phyloP scores from a whole-genome alignment of 1,140 invertebrate genomes.

The Bombyx mori region DNA sequence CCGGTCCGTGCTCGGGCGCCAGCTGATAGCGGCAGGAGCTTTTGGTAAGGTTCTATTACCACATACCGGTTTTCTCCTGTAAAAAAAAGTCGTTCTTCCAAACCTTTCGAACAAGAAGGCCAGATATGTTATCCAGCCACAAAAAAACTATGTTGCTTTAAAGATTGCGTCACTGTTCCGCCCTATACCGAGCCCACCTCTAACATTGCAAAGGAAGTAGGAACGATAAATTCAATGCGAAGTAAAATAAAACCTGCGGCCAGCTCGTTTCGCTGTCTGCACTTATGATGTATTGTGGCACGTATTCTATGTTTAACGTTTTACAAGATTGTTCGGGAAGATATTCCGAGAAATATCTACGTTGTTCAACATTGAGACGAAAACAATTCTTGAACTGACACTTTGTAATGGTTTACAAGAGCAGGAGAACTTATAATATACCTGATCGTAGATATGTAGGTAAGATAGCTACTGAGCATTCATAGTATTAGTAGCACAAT shows the following conservation, averaged over 20 bases:
- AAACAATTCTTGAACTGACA: too few species aligned
- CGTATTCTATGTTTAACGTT: neutral
- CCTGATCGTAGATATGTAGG: too few species aligned
- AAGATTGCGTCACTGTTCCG: neutral
- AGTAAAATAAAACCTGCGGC: constrained; percentile 34
- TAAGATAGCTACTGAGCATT: too few species aligned
- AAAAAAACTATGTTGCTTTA: neutral
- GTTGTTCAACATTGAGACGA: neutral
- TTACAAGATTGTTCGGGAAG: neutral
- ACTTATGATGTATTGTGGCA: constrained; percentile 27
- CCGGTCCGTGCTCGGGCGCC: too few species aligned
- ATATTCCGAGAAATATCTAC: neutral
- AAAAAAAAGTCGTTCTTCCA: too few species aligned
- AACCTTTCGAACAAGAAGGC: too few species aligned
- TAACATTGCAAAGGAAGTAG: constrained; percentile 26
- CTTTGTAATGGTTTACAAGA: too few species aligned
- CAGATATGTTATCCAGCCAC: neutral
- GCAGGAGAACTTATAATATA: too few species aligned
- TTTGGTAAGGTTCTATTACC: too few species aligned
- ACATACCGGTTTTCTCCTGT: too few species aligned
- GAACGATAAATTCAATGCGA: constrained; percentile 31
- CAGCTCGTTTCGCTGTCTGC: constrained; percentile 26
- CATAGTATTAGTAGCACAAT: too few species aligned
- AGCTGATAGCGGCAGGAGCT: too few species aligned
- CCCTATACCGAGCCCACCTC: constrained; percentile 10